These are phyloP conservation scores for Ferrisia virgata DNA, from an alignment of 2,888 invertebrate species.

Conservation along the genomic window DNA sequence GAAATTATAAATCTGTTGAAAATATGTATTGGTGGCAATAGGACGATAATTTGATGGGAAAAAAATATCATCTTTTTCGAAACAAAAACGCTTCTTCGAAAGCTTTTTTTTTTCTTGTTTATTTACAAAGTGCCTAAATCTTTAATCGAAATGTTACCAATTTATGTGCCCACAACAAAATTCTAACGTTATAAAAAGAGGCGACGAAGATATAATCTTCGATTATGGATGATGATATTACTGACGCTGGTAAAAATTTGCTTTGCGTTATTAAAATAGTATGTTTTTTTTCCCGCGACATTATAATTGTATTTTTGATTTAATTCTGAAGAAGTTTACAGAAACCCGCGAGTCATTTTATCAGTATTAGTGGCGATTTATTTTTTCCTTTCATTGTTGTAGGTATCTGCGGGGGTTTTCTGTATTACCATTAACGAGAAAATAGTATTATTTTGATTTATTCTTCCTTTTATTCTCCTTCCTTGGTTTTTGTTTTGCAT, in stretches of 20 bases:
- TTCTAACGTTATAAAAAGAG: background rate
- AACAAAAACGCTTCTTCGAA: background rate
- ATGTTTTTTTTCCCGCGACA: background rate
- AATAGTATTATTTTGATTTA: background rate
- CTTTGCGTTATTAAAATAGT: background rate
- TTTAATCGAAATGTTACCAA: slow-evolving; percentile 25
- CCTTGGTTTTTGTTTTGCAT: background rate
- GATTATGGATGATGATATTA: background rate
- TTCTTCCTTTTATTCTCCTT: background rate
- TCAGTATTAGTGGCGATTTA: too few relatives aligned
- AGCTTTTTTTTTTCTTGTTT: slow-evolving; percentile 1
- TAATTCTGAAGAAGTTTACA: too few relatives aligned
- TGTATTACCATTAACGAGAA: too few relatives aligned
- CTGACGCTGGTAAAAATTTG: background rate
- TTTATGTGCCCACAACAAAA: background rate
- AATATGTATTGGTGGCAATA: background rate
- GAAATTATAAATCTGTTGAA: too few relatives aligned
- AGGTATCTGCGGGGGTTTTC: background rate
- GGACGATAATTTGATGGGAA: background rate
- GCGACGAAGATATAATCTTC: slow-evolving; percentile 20
- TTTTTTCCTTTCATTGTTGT: too few relatives aligned
- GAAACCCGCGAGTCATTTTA: too few relatives aligned
- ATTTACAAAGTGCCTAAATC: slow-evolving; percentile 15
- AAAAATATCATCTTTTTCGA: too few relatives aligned
- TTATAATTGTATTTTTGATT: background rate